Base-by-base conservation (phyloP, 2,888 invertebrate species). In the Xestia ashworthii region DNA sequence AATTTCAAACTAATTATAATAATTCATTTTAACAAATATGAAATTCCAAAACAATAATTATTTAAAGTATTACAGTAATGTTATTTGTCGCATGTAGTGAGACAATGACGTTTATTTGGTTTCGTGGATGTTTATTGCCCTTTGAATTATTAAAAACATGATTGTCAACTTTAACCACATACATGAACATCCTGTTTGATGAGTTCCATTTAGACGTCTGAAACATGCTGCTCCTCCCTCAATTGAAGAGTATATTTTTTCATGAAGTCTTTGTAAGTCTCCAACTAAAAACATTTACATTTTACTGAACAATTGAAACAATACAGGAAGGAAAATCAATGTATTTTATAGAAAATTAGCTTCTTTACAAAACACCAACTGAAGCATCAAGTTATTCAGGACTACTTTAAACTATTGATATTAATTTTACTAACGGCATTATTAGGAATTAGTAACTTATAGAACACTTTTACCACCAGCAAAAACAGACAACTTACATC, bases 171-270 rank as follows among this genome's bases (percentile, higher is more conserved):
- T 46, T 53, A 64, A 50, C 3, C 77, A 97, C 98, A 97, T 97
- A 99, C 99, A 99, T 72, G 98, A 98, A 94, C 99, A 99, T 81
- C 99, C 99, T 87, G 98, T 98, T 95, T 99, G 99, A 96, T 99
- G 99, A 19, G 99, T 99, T 78, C 98, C 99, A 97, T 99, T 99
- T 83, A 99, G 96, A 82, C 99, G 97, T 84, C 99, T 97, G 92
- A 99, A 99, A 96, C 99, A 99, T 72, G 98, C 98, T 76, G 97
- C 97, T 67, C 97, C 97, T 68, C 98, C 98, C 87, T 97, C 97
- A 74, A 99, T 97, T 19, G 97, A 94, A 87, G 98, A 97, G 91
- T 99, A 99, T 97, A 99, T 98, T 95, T 98, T 98, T 90, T 98
- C 98, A 92, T 98, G 98, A n/a, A 98, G 97, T 88, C 98, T 96